Evolutionary conservation across 1,140 invertebrate species (phyloP).

Genomic region (Scaptodrosophila lebanonensis): DNA sequence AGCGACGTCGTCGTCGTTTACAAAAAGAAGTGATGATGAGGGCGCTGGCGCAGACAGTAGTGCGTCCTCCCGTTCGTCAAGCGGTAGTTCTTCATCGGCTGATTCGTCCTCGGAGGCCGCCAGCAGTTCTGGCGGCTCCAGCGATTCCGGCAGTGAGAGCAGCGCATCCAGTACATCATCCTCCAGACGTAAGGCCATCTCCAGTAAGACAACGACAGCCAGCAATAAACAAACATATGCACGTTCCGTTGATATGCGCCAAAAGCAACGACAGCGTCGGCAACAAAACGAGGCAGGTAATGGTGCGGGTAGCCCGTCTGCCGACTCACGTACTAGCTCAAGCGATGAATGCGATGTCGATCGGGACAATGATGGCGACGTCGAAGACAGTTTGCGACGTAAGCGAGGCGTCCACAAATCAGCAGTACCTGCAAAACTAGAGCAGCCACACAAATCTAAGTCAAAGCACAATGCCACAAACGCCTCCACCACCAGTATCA

Average conservation of each 20-base stretch:
- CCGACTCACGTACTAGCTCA: conserved; percentile 71
- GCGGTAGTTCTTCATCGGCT: conserved; percentile 68
- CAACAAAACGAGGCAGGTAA: conserved; percentile 69
- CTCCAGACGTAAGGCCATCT: conserved; percentile 22
- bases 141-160: conserved; percentile 54
- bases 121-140: conserved; percentile 33
- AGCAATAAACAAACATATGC: conserved; percentile 60
- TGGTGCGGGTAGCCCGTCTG: conserved; percentile 46
- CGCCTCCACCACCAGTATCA: too few relatives aligned
- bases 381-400: conserved; percentile 9
- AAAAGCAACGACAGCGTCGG: conserved; percentile 76
- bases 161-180: conserved; percentile 16
- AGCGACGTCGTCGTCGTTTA: too few relatives aligned
- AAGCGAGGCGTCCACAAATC: conserved; percentile 29
- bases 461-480: conserved; percentile 52
- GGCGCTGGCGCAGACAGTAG: conserved; percentile 13
- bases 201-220: conserved; percentile 18
- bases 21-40: not conserved
- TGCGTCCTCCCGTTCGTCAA: conserved; percentile 62
- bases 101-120: conserved; percentile 65
- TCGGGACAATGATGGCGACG: conserved; percentile 31
- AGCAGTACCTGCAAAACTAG: conserved; percentile 62
- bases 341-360: conserved; percentile 76
- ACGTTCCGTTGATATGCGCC: conserved; percentile 57
- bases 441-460: conserved; percentile 52